Evolutionary conservation across 2,113 vertebrate species (phyloP).

Genomic region (Sciurus niger): DNA sequence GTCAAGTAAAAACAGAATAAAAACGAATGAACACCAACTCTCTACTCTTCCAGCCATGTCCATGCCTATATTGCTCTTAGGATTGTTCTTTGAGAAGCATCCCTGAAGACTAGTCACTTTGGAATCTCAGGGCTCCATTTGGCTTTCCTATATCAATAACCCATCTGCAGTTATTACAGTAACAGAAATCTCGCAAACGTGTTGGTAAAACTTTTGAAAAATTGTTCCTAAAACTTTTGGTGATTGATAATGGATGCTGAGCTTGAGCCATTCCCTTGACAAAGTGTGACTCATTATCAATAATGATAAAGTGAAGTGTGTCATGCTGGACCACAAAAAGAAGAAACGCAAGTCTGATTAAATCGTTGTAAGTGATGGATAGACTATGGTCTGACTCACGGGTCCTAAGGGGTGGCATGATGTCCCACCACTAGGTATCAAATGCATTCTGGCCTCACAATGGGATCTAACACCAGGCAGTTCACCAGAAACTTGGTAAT

Average conservation of each 20-base stretch:
- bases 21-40: conserved; percentile 52
- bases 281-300: conserved; percentile 71
- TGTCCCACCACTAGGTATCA: neutral
- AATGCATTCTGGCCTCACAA: neutral
- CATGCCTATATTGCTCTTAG: conserved; percentile 49
- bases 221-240: conserved; percentile 36
- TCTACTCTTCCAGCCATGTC: neutral
- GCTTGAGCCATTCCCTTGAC: conserved; percentile 77
- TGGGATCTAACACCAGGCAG: neutral
- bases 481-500: neutral
- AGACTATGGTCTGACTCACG: conserved; percentile 10
- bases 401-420: conserved; percentile 6
- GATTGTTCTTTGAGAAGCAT: conserved; percentile 70
- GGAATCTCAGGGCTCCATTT: conserved; percentile 65
- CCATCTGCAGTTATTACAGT: conserved; percentile 72
- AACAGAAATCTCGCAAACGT: conserved; percentile 83
- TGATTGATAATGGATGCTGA: conserved; percentile 77
- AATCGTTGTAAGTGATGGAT: conserved; percentile 63
- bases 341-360: conserved; percentile 72
- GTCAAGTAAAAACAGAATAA: conserved; percentile 30
- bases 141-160: conserved; percentile 68
- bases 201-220: conserved; percentile 69
- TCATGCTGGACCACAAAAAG: conserved; percentile 50
- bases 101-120: conserved; percentile 52
- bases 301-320: conserved; percentile 59